A percentile compares a stretch with the other conserved stretches of the same genome.
phyloP scores from a whole-genome alignment of 2,888 invertebrate genomes.

The Papilio elwesi region DNA sequence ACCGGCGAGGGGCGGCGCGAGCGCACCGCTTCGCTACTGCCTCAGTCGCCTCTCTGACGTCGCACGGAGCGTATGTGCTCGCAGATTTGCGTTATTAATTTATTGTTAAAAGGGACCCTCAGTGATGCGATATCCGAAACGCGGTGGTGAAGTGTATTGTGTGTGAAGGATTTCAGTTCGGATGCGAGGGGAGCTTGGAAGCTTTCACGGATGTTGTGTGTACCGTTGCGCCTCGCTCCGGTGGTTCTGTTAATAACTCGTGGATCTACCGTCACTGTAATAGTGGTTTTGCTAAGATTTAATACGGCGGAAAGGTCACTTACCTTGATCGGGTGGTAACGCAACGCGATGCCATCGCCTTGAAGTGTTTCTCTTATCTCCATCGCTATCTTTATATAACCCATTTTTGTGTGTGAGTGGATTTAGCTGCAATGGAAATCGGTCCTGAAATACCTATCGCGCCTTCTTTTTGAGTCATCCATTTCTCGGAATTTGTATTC shows the following conservation, averaged over 20 bases:
- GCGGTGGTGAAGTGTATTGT: slow-evolving; percentile 43
- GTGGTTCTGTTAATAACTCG: slow-evolving; percentile 77
- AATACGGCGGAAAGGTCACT: slow-evolving; percentile 78
- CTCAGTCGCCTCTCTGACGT: slow-evolving; percentile 69
- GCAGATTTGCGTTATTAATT: slow-evolving; percentile 14
- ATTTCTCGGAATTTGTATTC: slow-evolving; percentile 26
- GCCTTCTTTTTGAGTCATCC: slow-evolving; percentile 8
- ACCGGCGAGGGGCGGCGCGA: slow-evolving; percentile 68
- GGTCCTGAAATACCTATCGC: slow-evolving; percentile 4
- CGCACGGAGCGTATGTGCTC: slow-evolving; percentile 58
- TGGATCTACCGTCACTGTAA: slow-evolving; percentile 74
- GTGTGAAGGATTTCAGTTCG: slow-evolving; percentile 57
- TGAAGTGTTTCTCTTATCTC: slow-evolving; percentile 41
- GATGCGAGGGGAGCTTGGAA: slow-evolving; percentile 53
- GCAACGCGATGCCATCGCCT: slow-evolving; percentile 47
- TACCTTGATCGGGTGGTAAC: slow-evolving; percentile 70
- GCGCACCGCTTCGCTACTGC: slow-evolving; percentile 69
- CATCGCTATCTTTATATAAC: slow-evolving; percentile 36
- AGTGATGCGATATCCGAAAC: slow-evolving; percentile 45
- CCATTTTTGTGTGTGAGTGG: slow-evolving; percentile 41
- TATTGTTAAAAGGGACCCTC: slow-evolving; percentile 32
- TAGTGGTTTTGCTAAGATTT: slow-evolving; percentile 78
- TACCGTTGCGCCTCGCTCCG: slow-evolving; percentile 80
- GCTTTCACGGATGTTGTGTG: slow-evolving; percentile 60
- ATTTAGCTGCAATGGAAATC: slow-evolving; percentile 33